Evolutionary conservation across 2,888 invertebrate genomes (phyloP).

Genomic region (Strigamia maritima): DNA sequence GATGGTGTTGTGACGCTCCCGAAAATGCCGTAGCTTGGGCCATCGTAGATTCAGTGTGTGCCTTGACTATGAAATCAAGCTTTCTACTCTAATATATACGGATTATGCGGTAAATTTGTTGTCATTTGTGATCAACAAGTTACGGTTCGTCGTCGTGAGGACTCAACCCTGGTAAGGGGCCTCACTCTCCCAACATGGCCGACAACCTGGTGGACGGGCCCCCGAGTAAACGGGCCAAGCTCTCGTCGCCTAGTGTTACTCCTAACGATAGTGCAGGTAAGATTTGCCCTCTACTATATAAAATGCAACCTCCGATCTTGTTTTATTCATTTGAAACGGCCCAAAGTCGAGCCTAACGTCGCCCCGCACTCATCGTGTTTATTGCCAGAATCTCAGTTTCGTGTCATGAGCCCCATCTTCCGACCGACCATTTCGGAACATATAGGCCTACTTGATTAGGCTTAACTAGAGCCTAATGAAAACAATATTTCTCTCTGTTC

Average conservation of each 20-base stretch:
- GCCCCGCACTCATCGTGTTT: not conserved
- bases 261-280: conserved; percentile 68
- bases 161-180: conserved; percentile 42
- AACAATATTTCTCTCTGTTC: not conserved
- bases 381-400: conserved; percentile 29
- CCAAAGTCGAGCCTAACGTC: not conserved
- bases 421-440: conserved; percentile 29
- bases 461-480: not conserved
- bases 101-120: conserved; percentile 41
- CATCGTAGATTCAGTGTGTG: conserved; percentile 42
- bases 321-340: not conserved
- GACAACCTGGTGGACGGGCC: conserved; percentile 92
- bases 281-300: conserved; percentile 45
- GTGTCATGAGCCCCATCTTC: conserved; percentile 27
- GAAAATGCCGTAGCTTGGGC: conserved; percentile 41
- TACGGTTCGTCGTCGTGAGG: conserved; percentile 37
- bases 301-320: not conserved
- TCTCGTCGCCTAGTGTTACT: conserved; percentile 76
- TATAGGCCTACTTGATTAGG: conserved; percentile 27
- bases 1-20: conserved; percentile 37
- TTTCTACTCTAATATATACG: conserved; percentile 43
- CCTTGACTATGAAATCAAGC: conserved; percentile 45
- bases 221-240: conserved; percentile 92
- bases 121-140: conserved; percentile 42
- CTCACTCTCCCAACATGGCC: conserved; percentile 64